Conservation (phyloP, 2,797 vertebrate genomes). For the Diceros bicornis region DNA sequence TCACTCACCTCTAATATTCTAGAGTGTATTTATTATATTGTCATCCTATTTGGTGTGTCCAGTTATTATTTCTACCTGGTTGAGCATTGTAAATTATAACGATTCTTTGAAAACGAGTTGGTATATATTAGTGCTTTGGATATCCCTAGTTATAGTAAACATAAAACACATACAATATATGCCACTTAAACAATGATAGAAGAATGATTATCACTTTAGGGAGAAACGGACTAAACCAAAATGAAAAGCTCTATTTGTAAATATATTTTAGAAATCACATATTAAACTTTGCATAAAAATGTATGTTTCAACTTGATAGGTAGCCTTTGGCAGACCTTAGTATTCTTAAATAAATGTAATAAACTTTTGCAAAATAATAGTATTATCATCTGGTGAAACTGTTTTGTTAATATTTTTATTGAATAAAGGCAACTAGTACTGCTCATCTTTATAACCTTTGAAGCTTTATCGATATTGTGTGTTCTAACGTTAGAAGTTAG, state of each 20-base stretch:
- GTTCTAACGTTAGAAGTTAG: not conserved
- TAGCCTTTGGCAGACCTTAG: not conserved
- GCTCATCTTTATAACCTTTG: not conserved
- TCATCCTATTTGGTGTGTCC: not conserved
- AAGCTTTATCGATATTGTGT: not conserved
- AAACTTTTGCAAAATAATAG: not conserved
- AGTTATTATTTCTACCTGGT: not conserved
- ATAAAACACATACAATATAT: not conserved
- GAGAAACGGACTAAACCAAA: not conserved
- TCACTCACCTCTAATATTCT: not conserved
- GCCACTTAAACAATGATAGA: not conserved
- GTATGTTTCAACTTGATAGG: not conserved
- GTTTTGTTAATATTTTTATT: not conserved
- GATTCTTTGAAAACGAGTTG: not conserved
- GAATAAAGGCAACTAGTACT: not conserved
- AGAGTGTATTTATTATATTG: not conserved
- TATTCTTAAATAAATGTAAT: not conserved
- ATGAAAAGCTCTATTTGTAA: not conserved
- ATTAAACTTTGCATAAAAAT: not conserved
- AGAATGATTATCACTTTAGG: not conserved
- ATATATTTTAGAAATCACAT: not conserved
- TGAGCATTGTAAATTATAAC: not conserved
- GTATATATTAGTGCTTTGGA: not conserved
- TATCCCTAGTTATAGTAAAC: not conserved
- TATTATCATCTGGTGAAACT: not conserved